A percentile compares a stretch with the other conserved stretches of the same genome.
These are phyloP conservation scores for Triplophysa dalaica DNA, from an alignment of 2,113 vertebrate species.

Conservation along the genomic window DNA sequence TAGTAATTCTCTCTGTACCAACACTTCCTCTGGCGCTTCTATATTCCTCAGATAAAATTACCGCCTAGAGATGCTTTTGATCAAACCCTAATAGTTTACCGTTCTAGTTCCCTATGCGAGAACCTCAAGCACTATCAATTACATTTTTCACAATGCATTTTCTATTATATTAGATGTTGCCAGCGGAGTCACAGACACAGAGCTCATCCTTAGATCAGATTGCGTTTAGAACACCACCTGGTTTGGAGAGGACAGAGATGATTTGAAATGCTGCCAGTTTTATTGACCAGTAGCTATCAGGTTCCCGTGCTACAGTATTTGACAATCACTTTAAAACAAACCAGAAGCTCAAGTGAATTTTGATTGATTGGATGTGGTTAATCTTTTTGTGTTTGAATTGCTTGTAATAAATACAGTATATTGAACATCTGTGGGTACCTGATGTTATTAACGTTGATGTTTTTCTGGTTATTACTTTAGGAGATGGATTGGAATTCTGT, in stretches of 20 bases:
- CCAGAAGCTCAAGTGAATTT: conserved; percentile 13
- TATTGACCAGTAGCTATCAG: conserved; percentile 35
- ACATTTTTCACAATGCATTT: not conserved
- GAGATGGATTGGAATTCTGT: not conserved
- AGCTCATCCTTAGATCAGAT: conserved; percentile 1
- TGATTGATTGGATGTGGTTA: conserved; percentile 39
- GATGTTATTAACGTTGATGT: conserved; percentile 3
- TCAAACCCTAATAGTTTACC: not conserved
- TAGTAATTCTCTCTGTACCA: not conserved
- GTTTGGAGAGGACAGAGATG: conserved; percentile 16
- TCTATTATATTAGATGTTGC: not conserved
- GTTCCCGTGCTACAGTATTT: conserved; percentile 4
- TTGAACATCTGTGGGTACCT: not conserved
- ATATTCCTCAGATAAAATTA: not conserved
- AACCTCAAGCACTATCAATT: not conserved
- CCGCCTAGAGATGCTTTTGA: conserved; percentile 2
- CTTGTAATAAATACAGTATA: conserved; percentile 8
- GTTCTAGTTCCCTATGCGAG: not conserved
- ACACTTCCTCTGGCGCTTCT: not conserved
- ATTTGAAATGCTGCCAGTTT: not conserved
- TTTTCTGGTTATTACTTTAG: not conserved
- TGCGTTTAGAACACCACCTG: conserved; percentile 26
- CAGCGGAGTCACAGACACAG: not conserved
- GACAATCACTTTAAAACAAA: conserved; percentile 30
- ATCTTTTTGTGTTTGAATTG: conserved; percentile 28